Conservation (phyloP, 1,140 invertebrate genomes). For the Diorhabda sublineata region DNA sequence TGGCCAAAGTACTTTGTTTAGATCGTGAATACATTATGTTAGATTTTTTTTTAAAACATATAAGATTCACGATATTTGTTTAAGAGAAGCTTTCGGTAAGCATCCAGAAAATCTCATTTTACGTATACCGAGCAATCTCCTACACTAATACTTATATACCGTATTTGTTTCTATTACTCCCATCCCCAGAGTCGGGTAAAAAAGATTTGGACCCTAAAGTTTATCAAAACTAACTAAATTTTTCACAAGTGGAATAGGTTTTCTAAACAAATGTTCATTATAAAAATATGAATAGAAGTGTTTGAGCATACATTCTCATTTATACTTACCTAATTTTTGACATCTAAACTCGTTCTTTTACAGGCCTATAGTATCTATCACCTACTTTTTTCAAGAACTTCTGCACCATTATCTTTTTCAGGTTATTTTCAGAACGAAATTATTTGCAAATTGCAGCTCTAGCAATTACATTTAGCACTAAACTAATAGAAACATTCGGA, state of each 20-base stretch:
- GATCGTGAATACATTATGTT: too few relatives aligned
- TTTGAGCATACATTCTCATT: constrained; percentile 9
- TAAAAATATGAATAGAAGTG: constrained; percentile 17
- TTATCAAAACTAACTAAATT: constrained; percentile 18
- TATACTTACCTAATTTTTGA: constrained; percentile 7
- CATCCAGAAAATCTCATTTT: neutral
- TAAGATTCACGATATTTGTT: too few relatives aligned
- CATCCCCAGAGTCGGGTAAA: constrained; percentile 19
- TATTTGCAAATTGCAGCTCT: neutral
- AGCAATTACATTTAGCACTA: neutral
- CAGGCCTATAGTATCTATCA: neutral
- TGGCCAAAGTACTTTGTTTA: too few relatives aligned
- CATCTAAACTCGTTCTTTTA: neutral
- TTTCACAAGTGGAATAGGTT: constrained; percentile 9
- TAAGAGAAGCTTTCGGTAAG: neutral
- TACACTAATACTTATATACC: constrained; percentile 3
- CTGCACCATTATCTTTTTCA: neutral
- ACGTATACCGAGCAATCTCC: neutral
- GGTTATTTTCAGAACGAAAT: neutral
- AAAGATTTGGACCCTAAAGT: constrained; percentile 17
- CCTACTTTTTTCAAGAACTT: neutral
- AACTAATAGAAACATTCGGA: neutral
- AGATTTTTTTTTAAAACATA: too few relatives aligned
- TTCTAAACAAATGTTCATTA: constrained; percentile 14
- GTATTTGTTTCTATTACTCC: constrained; percentile 14